Base-by-base conservation (phyloP, 64 coral and sea anemone genomes). In the Stichodactyla helianthus region DNA sequence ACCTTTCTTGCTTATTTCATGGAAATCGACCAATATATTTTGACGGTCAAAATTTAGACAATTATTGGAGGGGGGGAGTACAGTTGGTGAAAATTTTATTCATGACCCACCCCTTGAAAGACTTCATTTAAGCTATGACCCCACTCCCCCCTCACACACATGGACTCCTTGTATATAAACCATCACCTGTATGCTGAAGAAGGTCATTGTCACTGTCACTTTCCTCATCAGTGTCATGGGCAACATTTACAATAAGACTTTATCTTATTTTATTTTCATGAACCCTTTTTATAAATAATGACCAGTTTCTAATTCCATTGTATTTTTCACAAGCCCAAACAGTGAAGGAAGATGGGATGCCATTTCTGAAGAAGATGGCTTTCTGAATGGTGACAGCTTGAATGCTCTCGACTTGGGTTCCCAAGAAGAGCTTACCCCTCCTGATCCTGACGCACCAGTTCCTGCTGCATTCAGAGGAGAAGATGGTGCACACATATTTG, bases 401-500 rank as follows among this genome's bases (percentile, higher is more conserved):
- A 92, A 82, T 61, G 79, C 82, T 6, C 35, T 92, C 14, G 91
- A 97, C 64, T 27, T 97, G 83, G 83, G 91, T 6, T 77, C 79
- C 2, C 82, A 86, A 0, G 85, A 99, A 77, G 86, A 85, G 17
- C 51, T 79, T 23, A 9, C 82, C 4, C 77, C 79, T n/a, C 7
- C 14, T 28, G 85, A 86, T 15, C 78, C 84, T 31, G 86, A 93
- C 51, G 92, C 70, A 64, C 77, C 89, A 63, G 64, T 65, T 26
- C 77, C 97, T 18, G 93, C 93, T 10, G 92, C 97, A 35, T 74
- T 92, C 20, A 92, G 88, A 83, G 90, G 89, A 53, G 93, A 99
- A 77, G 97, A 99, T 44, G 97, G 57, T 53, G 67, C 76, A 23
- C 93, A 99, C 23, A 99, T 99, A 62, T 99, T 90, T 99, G 93